Evolutionary conservation across 2,888 invertebrate species (phyloP).

Genomic region (Leucophora obtusa): DNA sequence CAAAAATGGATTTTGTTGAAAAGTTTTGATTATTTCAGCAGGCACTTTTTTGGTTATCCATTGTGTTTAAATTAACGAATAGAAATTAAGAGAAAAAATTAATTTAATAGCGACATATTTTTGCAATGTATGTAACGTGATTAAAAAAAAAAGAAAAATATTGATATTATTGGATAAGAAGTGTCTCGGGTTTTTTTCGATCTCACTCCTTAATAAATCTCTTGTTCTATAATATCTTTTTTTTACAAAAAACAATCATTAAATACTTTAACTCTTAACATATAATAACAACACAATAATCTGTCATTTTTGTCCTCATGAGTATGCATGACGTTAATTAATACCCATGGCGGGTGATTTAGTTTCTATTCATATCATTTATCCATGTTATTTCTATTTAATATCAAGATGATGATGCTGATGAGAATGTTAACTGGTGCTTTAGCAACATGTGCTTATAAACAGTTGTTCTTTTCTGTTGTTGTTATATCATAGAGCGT

Average conservation of each 20-base stretch:
- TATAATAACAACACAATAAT: background rate
- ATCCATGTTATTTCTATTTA: slow-evolving; percentile 23
- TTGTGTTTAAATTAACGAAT: no score
- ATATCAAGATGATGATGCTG: slow-evolving; percentile 5
- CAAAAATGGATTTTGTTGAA: no score
- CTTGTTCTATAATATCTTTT: background rate
- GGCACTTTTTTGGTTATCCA: no score
- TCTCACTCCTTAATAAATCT: no score
- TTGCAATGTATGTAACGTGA: no score
- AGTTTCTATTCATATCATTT: slow-evolving; percentile 42
- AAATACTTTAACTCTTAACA: background rate
- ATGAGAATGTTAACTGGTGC: slow-evolving; percentile 2
- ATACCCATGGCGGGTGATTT: slow-evolving; percentile 55
- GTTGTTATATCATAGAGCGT: background rate
- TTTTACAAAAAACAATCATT: background rate
- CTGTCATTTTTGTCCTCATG: background rate
- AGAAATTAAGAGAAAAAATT: no score
- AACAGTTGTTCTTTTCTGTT: background rate
- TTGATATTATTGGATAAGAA: no score
- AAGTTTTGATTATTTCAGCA: no score
- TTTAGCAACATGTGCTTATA: background rate
- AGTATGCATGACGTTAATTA: slow-evolving; percentile 46
- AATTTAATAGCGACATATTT: no score
- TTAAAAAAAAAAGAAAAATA: no score
- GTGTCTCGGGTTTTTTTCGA: no score